Percentiles rank a stretch among this genome's conserved stretches.
These are phyloP conservation scores for Chaetogeoica ovagalla DNA, from an alignment of 2,888 invertebrate genomes.

Conservation along the genomic window DNA sequence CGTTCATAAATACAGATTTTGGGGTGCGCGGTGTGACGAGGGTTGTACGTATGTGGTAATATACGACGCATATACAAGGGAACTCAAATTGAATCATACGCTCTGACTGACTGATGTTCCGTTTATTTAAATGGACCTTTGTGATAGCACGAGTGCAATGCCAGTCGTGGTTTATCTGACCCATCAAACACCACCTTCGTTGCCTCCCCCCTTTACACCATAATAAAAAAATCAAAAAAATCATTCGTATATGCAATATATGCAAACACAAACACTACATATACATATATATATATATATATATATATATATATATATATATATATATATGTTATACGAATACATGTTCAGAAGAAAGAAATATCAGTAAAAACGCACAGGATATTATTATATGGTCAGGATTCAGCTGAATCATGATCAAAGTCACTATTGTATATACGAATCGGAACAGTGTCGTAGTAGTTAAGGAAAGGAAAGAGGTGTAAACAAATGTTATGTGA, in stretches of 20 bases:
- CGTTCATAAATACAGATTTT: slow-evolving; percentile 50
- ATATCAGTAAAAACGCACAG: slow-evolving; percentile 21
- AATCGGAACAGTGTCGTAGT: slow-evolving; percentile 25
- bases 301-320: not conserved
- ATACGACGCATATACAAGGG: slow-evolving; percentile 1
- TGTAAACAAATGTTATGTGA: too few species aligned
- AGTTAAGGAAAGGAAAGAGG: too few species aligned
- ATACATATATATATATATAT: not conserved
- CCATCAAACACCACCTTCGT: slow-evolving; percentile 48
- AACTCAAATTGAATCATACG: slow-evolving; percentile 52
- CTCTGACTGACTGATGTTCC: slow-evolving; percentile 53
- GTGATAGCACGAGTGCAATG: slow-evolving; percentile 20
- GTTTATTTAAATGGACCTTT: slow-evolving; percentile 53
- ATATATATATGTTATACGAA: not conserved
- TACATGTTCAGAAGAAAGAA: not conserved
- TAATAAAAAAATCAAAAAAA: slow-evolving; percentile 29
- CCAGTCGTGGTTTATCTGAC: slow-evolving; percentile 45
- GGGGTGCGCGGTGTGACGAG: slow-evolving; percentile 37
- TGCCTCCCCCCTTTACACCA: not conserved
- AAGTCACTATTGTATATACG: slow-evolving; percentile 29
- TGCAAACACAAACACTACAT: slow-evolving; percentile 4
- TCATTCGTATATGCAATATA: slow-evolving; percentile 21
- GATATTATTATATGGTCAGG: slow-evolving; percentile 14
- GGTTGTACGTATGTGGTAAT: slow-evolving; percentile 4
- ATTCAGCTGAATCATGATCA: slow-evolving; percentile 40